phyloP scores from a whole-genome alignment of 2,113 vertebrate species.

The Notiomystis cincta region DNA sequence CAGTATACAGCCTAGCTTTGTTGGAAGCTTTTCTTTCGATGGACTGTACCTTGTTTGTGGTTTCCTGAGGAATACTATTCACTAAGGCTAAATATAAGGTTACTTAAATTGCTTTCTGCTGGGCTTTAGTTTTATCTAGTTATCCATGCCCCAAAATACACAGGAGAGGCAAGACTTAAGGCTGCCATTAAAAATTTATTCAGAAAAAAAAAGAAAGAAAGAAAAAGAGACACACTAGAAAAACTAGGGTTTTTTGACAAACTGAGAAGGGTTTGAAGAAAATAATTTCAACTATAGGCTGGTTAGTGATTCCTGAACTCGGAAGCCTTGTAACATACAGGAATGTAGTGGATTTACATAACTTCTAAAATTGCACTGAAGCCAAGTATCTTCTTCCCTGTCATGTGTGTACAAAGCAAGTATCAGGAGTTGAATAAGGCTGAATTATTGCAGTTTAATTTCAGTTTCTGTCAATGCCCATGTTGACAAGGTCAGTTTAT shows the following conservation, averaged over 20 bases:
- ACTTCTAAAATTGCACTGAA: neutral
- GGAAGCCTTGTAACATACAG: neutral
- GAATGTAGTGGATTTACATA: neutral
- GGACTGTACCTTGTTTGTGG: neutral
- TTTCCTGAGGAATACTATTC: slow-evolving; percentile 9
- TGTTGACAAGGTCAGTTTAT: neutral
- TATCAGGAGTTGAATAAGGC: neutral
- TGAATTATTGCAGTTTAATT: neutral
- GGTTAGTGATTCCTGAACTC: neutral
- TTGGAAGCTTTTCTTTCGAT: slow-evolving; percentile 25
- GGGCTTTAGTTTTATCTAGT: slow-evolving; percentile 37
- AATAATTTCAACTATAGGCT: neutral
- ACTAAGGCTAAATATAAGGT: neutral
- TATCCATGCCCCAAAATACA: slow-evolving; percentile 9
- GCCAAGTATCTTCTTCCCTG: neutral
- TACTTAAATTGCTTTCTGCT: slow-evolving; percentile 26
- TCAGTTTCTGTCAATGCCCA: neutral
- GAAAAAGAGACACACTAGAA: neutral
- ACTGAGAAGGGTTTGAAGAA: neutral
- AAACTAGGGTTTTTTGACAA: neutral
- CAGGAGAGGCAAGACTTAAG: neutral
- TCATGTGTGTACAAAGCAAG: neutral
- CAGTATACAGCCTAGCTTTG: slow-evolving; percentile 23
- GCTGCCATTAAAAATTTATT: slow-evolving; percentile 47
- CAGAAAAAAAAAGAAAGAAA: neutral